Conservation (phyloP, 2,113 vertebrate genomes). For the Oreochromis aureus region DNA sequence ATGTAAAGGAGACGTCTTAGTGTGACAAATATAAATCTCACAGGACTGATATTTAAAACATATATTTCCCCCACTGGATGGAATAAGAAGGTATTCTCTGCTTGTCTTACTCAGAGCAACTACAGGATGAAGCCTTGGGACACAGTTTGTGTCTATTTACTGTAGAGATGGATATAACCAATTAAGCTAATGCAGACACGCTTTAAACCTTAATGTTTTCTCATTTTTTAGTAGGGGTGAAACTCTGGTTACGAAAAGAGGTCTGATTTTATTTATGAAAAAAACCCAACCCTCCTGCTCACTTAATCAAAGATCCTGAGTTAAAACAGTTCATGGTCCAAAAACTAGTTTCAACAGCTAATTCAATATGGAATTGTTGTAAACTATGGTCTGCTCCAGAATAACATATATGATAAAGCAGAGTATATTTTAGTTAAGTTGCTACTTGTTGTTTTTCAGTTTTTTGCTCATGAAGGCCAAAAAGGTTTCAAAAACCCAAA, state of each 20-base stretch:
- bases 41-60: neutral
- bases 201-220: no score
- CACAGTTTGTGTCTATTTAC: no score
- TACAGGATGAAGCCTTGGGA: neutral
- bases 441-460: neutral
- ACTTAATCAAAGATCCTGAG: neutral
- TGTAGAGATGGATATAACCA: no score
- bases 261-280: no score
- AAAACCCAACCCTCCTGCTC: fast-evolving
- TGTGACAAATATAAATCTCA: neutral
- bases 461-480: neutral
- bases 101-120: neutral
- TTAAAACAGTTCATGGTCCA: neutral
- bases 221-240: no score
- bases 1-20: neutral
- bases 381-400: neutral
- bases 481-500: neutral
- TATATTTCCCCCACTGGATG: neutral
- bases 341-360: neutral
- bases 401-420: neutral
- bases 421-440: neutral
- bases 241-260: no score
- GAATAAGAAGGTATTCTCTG: neutral
- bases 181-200: no score
- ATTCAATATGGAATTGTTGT: neutral